Evolutionary conservation across 1,140 invertebrate species (phyloP).

Genomic region (Sitophilus oryzae): DNA sequence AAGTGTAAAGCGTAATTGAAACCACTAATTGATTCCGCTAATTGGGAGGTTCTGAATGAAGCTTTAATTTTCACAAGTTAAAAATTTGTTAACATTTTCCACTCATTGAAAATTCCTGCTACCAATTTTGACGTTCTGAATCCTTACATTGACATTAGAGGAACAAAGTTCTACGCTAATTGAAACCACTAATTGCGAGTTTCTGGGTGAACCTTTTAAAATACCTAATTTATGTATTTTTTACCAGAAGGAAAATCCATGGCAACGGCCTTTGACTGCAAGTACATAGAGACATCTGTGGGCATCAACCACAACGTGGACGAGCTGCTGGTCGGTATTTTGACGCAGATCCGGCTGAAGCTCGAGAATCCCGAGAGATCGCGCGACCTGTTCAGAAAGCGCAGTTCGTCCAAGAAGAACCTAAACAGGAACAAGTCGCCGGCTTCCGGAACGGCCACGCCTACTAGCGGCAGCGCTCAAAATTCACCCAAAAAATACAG

Average conservation of each 20-base stretch:
- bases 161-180: too few relatives aligned
- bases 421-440: slow-evolving; percentile 50
- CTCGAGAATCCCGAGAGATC: slow-evolving; percentile 70
- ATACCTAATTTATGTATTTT: slow-evolving; percentile 11
- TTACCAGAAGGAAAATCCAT: slow-evolving; percentile 79
- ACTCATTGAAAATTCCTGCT: too few relatives aligned
- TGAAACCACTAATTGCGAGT: too few relatives aligned
- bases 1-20: too few relatives aligned
- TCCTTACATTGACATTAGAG: too few relatives aligned
- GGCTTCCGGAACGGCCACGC: slow-evolving; percentile 37
- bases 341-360: slow-evolving; percentile 83
- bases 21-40: too few relatives aligned
- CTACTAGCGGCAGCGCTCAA: slow-evolving; percentile 53
- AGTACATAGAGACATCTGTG: slow-evolving; percentile 90
- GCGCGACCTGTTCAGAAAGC: slow-evolving; percentile 49
- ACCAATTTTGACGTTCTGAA: too few relatives aligned
- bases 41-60: too few relatives aligned
- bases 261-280: slow-evolving; percentile 83
- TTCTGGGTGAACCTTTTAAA: too few relatives aligned
- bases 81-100: too few relatives aligned
- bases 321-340: slow-evolving; percentile 80
- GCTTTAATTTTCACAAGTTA: too few relatives aligned
- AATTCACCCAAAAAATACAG: slow-evolving; percentile 72
- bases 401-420: slow-evolving; percentile 50
- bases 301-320: slow-evolving; percentile 92